Evolutionary conservation across 2,113 vertebrate species (phyloP).

Genomic region (Syngnathus floridae): DNA sequence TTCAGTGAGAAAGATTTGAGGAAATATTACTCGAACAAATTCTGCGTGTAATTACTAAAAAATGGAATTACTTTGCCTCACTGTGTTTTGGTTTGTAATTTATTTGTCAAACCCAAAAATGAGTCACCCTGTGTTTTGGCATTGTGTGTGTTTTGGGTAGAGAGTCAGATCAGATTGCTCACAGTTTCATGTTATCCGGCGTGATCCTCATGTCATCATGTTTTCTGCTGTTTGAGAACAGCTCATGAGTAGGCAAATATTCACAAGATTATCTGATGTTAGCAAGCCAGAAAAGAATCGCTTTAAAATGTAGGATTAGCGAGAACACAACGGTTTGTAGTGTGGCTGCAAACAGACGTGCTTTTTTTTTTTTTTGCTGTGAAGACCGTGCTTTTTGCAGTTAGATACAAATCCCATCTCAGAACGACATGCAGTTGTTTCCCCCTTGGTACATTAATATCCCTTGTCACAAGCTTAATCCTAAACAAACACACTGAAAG

Average conservation of each 20-base stretch:
- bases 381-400: constrained; percentile 7
- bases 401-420: constrained; percentile 9
- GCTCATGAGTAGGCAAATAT: constrained; percentile 27
- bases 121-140: background rate
- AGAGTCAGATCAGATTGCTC: constrained; percentile 4
- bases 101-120: background rate
- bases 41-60: background rate
- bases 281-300: background rate
- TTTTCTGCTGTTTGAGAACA: background rate
- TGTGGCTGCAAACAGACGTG: background rate
- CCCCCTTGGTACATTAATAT: constrained; percentile 31
- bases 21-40: background rate
- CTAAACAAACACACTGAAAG: constrained; percentile 17
- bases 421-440: constrained; percentile 13
- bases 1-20: no score
- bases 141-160: background rate
- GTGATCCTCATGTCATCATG: constrained; percentile 3
- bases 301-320: constrained; percentile 16
- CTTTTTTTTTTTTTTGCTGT: background rate
- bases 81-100: background rate
- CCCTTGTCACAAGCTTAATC: constrained; percentile 34
- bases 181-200: constrained; percentile 6
- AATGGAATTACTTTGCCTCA: background rate
- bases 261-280: constrained; percentile 31
- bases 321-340: background rate